These are phyloP conservation scores for Aphidius colemani DNA, from an alignment of 2,888 invertebrate species.

Conservation along the genomic window DNA sequence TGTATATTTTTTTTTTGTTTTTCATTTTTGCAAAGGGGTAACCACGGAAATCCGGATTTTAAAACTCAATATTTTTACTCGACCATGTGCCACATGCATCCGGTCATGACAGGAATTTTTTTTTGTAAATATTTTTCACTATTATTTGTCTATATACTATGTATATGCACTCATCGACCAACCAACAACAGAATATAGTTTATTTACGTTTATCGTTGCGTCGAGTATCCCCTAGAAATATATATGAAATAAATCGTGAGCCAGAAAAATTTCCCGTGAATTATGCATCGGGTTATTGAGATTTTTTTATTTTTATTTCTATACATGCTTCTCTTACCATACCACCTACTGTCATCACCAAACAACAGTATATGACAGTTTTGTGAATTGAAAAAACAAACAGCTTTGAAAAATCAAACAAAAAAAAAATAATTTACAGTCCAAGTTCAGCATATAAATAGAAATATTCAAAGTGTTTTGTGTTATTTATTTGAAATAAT, in stretches of 20 bases:
- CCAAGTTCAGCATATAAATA: background rate
- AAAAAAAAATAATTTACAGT: background rate
- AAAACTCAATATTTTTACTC: constrained; percentile 18
- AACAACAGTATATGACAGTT: too few relatives aligned
- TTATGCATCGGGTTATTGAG: constrained; percentile 26
- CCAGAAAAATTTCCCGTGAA: constrained; percentile 14
- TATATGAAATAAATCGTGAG: constrained; percentile 18
- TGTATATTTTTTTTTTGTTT: background rate
- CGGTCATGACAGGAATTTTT: constrained; percentile 8
- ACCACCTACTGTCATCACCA: background rate
- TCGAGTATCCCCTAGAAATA: constrained; percentile 11
- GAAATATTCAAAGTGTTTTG: background rate
- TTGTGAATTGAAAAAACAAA: too few relatives aligned
- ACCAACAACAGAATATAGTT: constrained; percentile 26
- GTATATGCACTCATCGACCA: constrained; percentile 2
- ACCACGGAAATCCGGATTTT: constrained; percentile 11
- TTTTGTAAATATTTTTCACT: background rate
- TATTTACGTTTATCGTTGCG: constrained; percentile 24
- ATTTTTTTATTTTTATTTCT: background rate
- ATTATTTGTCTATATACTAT: background rate
- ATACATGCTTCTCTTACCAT: background rate
- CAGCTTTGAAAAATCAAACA: too few relatives aligned
- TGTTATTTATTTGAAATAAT: too few relatives aligned
- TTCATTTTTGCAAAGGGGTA: background rate
- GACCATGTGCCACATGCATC: constrained; percentile 21